Base-by-base conservation (phyloP, 2,888 invertebrate genomes). In the Caenorhabditis sulstoni region DNA sequence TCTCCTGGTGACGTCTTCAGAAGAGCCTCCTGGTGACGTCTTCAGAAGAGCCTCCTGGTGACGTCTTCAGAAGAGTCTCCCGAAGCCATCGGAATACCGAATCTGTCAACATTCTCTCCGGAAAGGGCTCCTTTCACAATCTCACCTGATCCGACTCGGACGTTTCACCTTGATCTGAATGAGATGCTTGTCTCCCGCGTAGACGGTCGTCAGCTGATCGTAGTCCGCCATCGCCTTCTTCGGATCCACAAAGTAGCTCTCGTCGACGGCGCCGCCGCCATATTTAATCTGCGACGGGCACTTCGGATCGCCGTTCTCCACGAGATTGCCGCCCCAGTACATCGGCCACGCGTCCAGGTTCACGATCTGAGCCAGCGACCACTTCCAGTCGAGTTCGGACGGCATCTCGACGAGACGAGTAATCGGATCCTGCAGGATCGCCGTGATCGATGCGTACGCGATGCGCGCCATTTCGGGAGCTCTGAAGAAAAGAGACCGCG, bases 141-240 rank as follows among this genome's bases (percentile, higher is more conserved):
- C 68, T 12, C 18, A 68, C 88, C 85, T 82, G 59, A 89, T 86
- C 55, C 85, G 79, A 67, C 84, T 85, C 18, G 83, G 76, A 41
- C 81, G 62, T 67, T 86, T 87, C 45, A 89, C 85, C 62, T 86
- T 84, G 67, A 90, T 81, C 61, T 89, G 88, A 55, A 90, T 87
- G 41, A 90, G 62, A 74, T 90, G 90, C 65, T 90, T 90, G 75
- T 90, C 88, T 39, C 90, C 89, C 9, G 90, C 89, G 75, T 89
- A 90, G 1, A 90, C 89, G 12, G 90, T 90, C 35, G 89, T 88
- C 80, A 87, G 74, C 61, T 87, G 87, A 67, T 90, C 89, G 79
- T 88, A 89, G 77, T 89, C 88, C 1, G 85, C 79, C 86, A 87
- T 86, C 47, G 86, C 88, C 20, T 68, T 81, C 23, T 81, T 78